Evolutionary conservation across 1,140 invertebrate genomes (phyloP), one percentile per base, ranked within the genome.

Genomic region (Araneus ventricosus): DNA sequence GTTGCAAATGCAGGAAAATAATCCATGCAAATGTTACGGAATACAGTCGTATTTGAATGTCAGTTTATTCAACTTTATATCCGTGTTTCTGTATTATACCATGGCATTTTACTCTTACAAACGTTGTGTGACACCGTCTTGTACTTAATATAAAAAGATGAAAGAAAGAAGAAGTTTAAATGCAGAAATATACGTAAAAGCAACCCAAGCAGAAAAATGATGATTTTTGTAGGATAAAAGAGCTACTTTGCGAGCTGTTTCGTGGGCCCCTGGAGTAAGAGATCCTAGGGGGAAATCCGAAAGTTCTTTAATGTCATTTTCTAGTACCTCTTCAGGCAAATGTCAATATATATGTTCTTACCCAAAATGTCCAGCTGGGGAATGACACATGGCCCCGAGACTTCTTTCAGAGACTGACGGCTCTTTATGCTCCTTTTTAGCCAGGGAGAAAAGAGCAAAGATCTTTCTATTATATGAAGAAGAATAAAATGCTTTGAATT

Each of bases 311-410:
- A 84, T 45, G 45, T 39, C 37, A 45, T 84, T 84, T 84, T 27
- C 80, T 84, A 45, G 80, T 84, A 84, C 37, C 80, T 45, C 20
- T 52, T 84, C 80, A 84, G 41, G 80, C 39, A 84, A 84, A 84
- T 84, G 80, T 24, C 80, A 37, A 84, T 84, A 52, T 41, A 84
- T 84, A 84, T 30, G 59, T 61, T n/a, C 59, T 61, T n/a, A 61
- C 20, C 59, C 59, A 61, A 61, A n/a, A 61, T n/a, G 24, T 61
- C 59, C 20, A 24, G 24, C 24, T n/a, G 24, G 24, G 24, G 59
- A 1, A 61, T 22, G 24, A 61, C 20, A 22, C 24, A 61, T 61
- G 20, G 59, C 59, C 24, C 24, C 24, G 14, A n/a, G 20, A 20
- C 6, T 5, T 20, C 24, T 61, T 61, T 24, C 59, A 61, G 20